Evolutionary conservation across 2,888 invertebrate genomes (phyloP).

Genomic region (Alloscopus bannaensis): DNA sequence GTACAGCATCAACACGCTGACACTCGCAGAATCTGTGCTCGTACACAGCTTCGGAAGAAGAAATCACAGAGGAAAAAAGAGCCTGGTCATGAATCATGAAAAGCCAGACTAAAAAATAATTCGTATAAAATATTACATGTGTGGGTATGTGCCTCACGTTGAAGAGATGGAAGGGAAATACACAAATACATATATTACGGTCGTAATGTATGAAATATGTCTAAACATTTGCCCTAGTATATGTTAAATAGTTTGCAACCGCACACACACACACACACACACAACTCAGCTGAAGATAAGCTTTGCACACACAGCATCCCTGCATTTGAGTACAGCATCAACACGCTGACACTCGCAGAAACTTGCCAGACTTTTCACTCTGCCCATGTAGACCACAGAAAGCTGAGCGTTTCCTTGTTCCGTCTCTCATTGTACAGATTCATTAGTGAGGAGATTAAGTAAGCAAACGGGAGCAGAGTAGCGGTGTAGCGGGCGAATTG

Average conservation of each 20-base stretch:
- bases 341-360: conserved; percentile 32
- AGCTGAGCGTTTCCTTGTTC: conserved; percentile 56
- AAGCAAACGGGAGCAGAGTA: conserved; percentile 50
- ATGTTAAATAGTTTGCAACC: not conserved
- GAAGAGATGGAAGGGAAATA: not conserved
- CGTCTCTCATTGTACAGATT: conserved; percentile 69
- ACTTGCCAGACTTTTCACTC: no score
- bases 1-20: conserved; percentile 12
- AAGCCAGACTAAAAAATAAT: conserved; percentile 27
- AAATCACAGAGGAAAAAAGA: conserved; percentile 15
- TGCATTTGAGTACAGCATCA: not conserved
- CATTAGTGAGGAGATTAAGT: conserved; percentile 70
- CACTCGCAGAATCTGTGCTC: conserved; percentile 13
- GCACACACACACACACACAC: conserved; percentile 32
- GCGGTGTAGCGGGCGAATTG: conserved; percentile 26
- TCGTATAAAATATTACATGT: conserved; percentile 10
- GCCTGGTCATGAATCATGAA: conserved; percentile 47
- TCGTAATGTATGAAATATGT: not conserved
- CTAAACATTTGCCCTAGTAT: not conserved
- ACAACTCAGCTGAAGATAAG: conserved; percentile 37
- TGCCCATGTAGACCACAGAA: conserved; percentile 38
- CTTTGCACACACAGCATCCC: no score
- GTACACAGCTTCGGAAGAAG: conserved; percentile 10
- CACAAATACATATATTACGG: not conserved
- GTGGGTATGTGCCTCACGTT: not conserved